phyloP scores from a whole-genome alignment of 2,113 vertebrate genomes.

The Lathamus discolor region DNA sequence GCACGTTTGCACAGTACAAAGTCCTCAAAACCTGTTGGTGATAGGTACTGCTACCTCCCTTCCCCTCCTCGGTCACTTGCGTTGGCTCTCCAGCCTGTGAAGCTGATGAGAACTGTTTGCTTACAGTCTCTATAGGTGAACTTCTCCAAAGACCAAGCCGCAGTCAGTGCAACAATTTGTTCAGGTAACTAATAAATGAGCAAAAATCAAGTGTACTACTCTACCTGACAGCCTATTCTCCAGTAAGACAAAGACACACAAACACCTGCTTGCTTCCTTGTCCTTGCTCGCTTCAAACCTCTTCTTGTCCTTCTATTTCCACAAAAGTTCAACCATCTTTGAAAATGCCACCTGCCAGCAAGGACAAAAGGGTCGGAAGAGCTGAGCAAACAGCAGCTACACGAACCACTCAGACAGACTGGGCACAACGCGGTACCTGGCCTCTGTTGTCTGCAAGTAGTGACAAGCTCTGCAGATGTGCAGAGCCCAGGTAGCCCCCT shows the following conservation, averaged over 20 bases:
- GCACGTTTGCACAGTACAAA: not conserved
- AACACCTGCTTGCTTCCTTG: not conserved
- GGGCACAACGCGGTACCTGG: not conserved
- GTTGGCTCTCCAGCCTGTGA: not conserved
- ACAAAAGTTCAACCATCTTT: not conserved
- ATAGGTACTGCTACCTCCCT: not conserved
- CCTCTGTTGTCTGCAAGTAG: not conserved
- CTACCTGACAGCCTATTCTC: not conserved
- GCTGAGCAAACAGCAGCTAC: not conserved
- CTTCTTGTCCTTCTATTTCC: not conserved
- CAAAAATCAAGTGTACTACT: not conserved
- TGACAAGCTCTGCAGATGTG: conserved; percentile 4
- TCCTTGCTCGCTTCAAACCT: not conserved
- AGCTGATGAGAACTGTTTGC: not conserved
- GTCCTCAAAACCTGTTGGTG: not conserved
- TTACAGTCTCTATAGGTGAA: not conserved
- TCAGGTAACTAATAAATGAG: not conserved
- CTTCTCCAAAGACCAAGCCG: not conserved
- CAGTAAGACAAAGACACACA: not conserved
- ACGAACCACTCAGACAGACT: not conserved
- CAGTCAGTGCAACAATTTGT: not conserved
- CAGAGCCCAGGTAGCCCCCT: not conserved
- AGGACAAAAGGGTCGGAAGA: not conserved
- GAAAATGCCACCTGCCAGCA: not conserved
- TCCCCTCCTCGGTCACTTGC: not conserved